Conservation (phyloP, 1,140 invertebrate species). For the Tetramorium alpestre region DNA sequence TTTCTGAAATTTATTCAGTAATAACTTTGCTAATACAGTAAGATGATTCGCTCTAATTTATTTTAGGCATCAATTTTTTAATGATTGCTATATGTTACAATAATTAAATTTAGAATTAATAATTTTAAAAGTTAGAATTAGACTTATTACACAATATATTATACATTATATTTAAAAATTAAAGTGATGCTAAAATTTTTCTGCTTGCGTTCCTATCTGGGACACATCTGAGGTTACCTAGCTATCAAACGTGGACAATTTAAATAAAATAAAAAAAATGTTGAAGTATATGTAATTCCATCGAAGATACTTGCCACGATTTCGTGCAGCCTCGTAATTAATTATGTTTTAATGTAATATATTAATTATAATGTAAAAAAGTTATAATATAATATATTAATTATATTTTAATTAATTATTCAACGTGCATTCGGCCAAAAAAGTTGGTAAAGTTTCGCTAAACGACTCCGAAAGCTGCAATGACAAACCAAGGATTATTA, state of each 20-base stretch:
- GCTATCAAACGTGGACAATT: not conserved
- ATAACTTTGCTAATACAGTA: too few relatives aligned
- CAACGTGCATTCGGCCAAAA: not conserved
- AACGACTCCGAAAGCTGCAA: not conserved
- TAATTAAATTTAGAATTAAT: too few relatives aligned
- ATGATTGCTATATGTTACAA: too few relatives aligned
- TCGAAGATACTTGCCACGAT: not conserved
- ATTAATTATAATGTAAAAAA: too few relatives aligned
- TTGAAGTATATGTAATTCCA: not conserved
- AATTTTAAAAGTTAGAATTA: too few relatives aligned
- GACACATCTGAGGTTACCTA: not conserved
- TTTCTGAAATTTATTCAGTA: too few relatives aligned
- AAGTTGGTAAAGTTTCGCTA: not conserved
- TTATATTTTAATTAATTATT: constrained; percentile 19
- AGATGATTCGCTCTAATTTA: too few relatives aligned
- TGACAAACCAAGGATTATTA: not conserved
- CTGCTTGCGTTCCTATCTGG: too few relatives aligned
- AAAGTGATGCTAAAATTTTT: too few relatives aligned
- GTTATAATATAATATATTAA: not conserved
- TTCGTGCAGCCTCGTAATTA: not conserved
- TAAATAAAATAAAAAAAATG: not conserved
- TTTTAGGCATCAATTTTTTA: too few relatives aligned
- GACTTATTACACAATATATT: too few relatives aligned
- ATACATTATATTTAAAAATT: too few relatives aligned
- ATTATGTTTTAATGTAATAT: not conserved